Base-by-base conservation (phyloP, 1,140 invertebrate genomes). In the Ips nitidus region DNA sequence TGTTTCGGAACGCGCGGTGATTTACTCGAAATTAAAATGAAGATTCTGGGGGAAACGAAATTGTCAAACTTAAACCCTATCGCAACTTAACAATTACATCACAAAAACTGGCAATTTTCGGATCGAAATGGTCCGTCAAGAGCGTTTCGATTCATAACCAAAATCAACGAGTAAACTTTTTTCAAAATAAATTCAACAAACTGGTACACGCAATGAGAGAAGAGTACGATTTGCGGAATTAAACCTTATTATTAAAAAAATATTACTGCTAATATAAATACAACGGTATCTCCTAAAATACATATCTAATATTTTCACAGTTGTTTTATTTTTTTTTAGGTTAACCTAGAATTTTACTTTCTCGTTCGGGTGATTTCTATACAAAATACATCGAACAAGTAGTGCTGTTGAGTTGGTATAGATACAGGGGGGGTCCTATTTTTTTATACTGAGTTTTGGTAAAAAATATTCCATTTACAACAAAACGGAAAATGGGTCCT, bases 261-360 rank as follows among this genome's bases (percentile, higher is more conserved):
- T 69, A 69, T 69, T 43, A 59, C 43, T 63, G 42, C 67, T 69
- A 69, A 56, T 69, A 69, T 69, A 69, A 69, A 69, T 69, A 69
- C 67, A 55, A 45, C 62, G 59, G 67, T 69, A 62, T 69, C 41
- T 53, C 56, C 67, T 69, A 69, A 69, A 69, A 69, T 69, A 69
- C 67, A 69, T 45, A 52, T 69, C 67, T 62, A 69, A 45, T 69
- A 69, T 68, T 60, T 68, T 69, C 67, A 69, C 67, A 62, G 67
- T 52, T 22, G 52, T 66, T 22, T 22, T 22, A 22, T 22, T 22
- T 22, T 66, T 68, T 59, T 69, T 69, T 40, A 58, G 55, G 53
- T 66, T 62, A 45, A 38, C 62, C 39, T 36, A 56, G n/a, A 55
- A 43, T 37, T 22, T 59, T 6, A 36, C 57, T 52, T 5, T 40